Percentiles rank a stretch among this genome's conserved stretches.
Conservation (phyloP, 2,888 invertebrate species). For the Zeuzera pyrina region DNA sequence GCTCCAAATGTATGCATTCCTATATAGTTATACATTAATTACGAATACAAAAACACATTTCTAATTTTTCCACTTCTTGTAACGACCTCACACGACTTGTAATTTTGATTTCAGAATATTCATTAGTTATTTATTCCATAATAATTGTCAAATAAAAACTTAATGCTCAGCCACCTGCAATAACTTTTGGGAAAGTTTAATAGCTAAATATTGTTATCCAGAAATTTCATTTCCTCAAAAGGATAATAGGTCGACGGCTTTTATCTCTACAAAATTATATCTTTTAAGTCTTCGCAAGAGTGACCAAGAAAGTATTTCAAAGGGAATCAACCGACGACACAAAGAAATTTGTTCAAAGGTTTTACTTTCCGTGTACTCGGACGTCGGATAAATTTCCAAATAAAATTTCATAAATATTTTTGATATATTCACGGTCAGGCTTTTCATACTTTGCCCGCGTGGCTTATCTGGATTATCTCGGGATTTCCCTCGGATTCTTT, state of each 20-base stretch:
- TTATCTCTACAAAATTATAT: slow-evolving; percentile 19
- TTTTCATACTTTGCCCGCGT: slow-evolving; percentile 59
- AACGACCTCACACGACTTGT: too few relatives aligned
- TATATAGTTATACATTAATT: too few relatives aligned
- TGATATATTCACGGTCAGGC: slow-evolving; percentile 69
- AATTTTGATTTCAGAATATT: too few relatives aligned
- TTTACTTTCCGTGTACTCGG: slow-evolving; percentile 28
- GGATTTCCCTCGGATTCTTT: slow-evolving; percentile 52
- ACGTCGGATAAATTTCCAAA: slow-evolving; percentile 45
- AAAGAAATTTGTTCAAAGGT: slow-evolving; percentile 30
- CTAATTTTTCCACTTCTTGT: too few relatives aligned
- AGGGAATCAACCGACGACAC: slow-evolving; percentile 21
- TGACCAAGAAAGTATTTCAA: slow-evolving; percentile 19
- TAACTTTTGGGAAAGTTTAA: not conserved
- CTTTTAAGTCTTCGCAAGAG: slow-evolving; percentile 24
- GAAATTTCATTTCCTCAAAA: too few relatives aligned
- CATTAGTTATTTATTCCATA: too few relatives aligned
- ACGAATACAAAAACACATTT: too few relatives aligned
- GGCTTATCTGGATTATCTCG: slow-evolving; percentile 68
- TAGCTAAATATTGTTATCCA: not conserved
- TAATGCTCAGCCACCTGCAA: not conserved
- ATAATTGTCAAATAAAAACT: too few relatives aligned
- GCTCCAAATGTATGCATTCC: too few relatives aligned
- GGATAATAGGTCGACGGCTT: slow-evolving; percentile 9
- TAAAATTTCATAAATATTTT: slow-evolving; percentile 62